Conservation (phyloP, 1,140 invertebrate genomes). For the Mizuhopecten yessoensis region DNA sequence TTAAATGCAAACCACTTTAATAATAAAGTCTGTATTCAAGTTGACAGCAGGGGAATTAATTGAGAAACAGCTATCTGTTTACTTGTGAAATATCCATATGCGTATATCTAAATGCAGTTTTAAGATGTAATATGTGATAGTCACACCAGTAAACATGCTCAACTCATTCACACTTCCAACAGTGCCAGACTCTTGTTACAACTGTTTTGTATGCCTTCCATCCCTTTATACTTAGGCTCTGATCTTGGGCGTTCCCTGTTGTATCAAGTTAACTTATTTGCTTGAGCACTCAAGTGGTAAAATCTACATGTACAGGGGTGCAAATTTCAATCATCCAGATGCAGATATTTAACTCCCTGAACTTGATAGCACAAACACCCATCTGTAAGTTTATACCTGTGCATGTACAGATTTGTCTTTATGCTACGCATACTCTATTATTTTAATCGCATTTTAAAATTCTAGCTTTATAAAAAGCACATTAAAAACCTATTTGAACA, state of each 20-base stretch:
- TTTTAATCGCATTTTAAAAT: background rate
- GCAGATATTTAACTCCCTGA: background rate
- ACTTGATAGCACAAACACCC: slow-evolving; percentile 27
- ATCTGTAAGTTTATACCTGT: background rate
- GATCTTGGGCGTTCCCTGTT: slow-evolving; percentile 37
- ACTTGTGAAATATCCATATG: too few relatives aligned
- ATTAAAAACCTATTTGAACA: background rate
- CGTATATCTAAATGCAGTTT: too few relatives aligned
- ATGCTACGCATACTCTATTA: background rate
- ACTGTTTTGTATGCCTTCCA: background rate
- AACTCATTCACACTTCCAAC: background rate
- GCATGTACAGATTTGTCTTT: background rate
- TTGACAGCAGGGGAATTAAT: too few relatives aligned
- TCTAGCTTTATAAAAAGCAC: background rate
- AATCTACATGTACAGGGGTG: background rate
- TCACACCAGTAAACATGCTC: background rate
- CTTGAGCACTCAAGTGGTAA: slow-evolving; percentile 25
- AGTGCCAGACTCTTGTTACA: background rate
- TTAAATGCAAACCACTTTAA: too few relatives aligned
- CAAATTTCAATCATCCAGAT: slow-evolving; percentile 17
- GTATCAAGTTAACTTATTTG: slow-evolving; percentile 29
- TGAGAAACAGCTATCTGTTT: too few relatives aligned
- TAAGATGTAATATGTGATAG: too few relatives aligned
- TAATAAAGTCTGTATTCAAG: background rate
- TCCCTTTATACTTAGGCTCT: background rate